Conservation (phyloP, 2,888 invertebrate genomes). For the Sericinus montela region DNA sequence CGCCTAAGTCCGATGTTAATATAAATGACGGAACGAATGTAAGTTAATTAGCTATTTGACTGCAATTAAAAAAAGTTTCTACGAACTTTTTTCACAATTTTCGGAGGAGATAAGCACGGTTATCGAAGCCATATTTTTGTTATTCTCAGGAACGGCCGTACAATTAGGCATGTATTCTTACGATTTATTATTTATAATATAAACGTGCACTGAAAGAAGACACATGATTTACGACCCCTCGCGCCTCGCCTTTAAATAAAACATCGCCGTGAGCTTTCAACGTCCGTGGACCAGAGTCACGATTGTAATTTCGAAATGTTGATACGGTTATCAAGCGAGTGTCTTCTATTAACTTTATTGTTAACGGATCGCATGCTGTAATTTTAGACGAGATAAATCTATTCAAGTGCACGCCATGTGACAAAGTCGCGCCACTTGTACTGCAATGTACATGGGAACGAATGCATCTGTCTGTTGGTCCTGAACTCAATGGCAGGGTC, state of each 20-base stretch:
- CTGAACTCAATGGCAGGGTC: slow-evolving; percentile 43
- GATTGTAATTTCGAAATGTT: slow-evolving; percentile 74
- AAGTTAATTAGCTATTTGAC: slow-evolving; percentile 51
- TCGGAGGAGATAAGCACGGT: slow-evolving; percentile 23
- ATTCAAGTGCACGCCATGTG: slow-evolving; percentile 37
- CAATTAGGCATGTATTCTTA: slow-evolving; percentile 62
- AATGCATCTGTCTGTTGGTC: slow-evolving; percentile 50
- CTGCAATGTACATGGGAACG: slow-evolving; percentile 49
- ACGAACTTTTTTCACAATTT: slow-evolving; percentile 34
- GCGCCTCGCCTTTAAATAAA: slow-evolving; percentile 70
- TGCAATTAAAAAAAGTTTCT: slow-evolving; percentile 46
- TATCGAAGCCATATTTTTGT: slow-evolving; percentile 23
- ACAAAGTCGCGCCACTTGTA: slow-evolving; percentile 34
- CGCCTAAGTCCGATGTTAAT: slow-evolving; percentile 68
- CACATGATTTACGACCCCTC: slow-evolving; percentile 64
- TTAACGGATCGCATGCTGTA: slow-evolving; percentile 16
- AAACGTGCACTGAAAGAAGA: slow-evolving; percentile 65
- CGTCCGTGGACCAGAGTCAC: slow-evolving; percentile 71
- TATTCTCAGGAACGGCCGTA: slow-evolving; percentile 28
- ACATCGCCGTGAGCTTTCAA: slow-evolving; percentile 74
- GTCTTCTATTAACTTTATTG: slow-evolving; percentile 41
- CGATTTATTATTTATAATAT: slow-evolving; percentile 55
- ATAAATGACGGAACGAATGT: slow-evolving; percentile 53
- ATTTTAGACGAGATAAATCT: slow-evolving; percentile 29
- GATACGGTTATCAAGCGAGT: slow-evolving; percentile 45